Percentiles rank a stretch among this genome's conserved stretches.
These are phyloP conservation scores for Asobara japonica DNA, from an alignment of 1,140 invertebrate genomes.

Conservation along the genomic window DNA sequence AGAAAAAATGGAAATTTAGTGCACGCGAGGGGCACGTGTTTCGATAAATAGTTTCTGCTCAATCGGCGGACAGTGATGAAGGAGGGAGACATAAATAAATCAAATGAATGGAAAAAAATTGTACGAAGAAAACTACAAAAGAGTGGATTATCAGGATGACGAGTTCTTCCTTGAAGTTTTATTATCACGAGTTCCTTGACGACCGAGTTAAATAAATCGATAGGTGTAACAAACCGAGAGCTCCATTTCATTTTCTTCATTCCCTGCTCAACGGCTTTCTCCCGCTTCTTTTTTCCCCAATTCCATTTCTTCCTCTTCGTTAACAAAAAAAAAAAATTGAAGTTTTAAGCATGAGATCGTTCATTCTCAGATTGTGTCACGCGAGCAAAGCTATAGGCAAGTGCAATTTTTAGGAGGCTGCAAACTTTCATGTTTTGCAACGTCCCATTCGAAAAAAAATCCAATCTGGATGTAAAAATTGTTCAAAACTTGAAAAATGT, in stretches of 20 bases:
- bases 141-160: neutral
- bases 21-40: neutral
- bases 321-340: neutral
- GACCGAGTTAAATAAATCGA: constrained; percentile 55
- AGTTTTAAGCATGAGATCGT: constrained; percentile 26
- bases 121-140: neutral
- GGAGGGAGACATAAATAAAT: neutral
- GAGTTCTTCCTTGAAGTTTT: constrained; percentile 34
- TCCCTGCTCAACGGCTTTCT: neutral
- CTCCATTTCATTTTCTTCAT: constrained; percentile 35
- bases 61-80: neutral
- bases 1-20: too few relatives aligned
- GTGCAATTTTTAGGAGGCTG: too few relatives aligned
- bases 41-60: neutral
- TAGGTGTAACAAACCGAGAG: constrained; percentile 33
- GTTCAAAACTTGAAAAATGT: too few relatives aligned
- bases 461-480: too few relatives aligned
- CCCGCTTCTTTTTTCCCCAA: neutral
- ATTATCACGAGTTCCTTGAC: constrained; percentile 43
- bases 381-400: constrained; percentile 18
- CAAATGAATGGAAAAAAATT: neutral
- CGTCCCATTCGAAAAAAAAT: too few relatives aligned
- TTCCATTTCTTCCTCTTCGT: constrained; percentile 29
- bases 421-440: too few relatives aligned
- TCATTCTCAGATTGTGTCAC: constrained; percentile 32